These are phyloP conservation scores for Sminthurides bifidus DNA, from an alignment of 1,140 invertebrate genomes.

Conservation along the genomic window DNA sequence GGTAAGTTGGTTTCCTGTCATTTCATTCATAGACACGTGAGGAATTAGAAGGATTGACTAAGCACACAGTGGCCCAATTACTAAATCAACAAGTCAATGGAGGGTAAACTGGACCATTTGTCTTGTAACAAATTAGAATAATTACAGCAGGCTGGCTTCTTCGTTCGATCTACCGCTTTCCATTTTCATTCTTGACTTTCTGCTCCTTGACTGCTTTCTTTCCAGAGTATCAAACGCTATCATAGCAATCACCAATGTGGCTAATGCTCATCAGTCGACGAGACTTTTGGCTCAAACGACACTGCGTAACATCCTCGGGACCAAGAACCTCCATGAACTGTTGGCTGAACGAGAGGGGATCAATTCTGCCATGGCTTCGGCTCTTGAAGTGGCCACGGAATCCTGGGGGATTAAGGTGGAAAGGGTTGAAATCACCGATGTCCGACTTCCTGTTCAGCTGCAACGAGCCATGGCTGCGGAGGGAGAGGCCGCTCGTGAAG, in stretches of 20 bases:
- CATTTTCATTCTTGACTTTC: too few species aligned
- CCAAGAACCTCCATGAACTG: conserved; percentile 39
- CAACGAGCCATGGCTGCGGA: conserved; percentile 49
- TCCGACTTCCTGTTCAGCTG: conserved; percentile 46
- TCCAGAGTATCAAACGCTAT: conserved; percentile 79
- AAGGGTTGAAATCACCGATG: conserved; percentile 43
- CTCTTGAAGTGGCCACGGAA: conserved; percentile 43
- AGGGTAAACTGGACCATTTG: too few species aligned
- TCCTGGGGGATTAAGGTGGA: conserved; percentile 49
- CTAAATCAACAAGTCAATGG: too few species aligned
- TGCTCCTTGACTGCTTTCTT: too few species aligned
- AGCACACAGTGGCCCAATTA: too few species aligned
- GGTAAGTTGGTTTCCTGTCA: too few species aligned
- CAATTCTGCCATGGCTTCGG: too few species aligned
- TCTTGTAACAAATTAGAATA: too few species aligned
- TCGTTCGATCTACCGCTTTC: too few species aligned
- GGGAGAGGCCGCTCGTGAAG: conserved; percentile 46
- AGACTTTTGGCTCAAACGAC: conserved; percentile 40
- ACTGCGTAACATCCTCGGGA: conserved; percentile 40
- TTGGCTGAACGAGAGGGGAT: conserved; percentile 38
- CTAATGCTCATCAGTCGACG: conserved; percentile 84
- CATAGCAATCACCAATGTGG: conserved; percentile 90
- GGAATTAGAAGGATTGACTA: too few species aligned
- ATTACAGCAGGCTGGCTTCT: too few species aligned
- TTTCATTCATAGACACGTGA: too few species aligned